These are phyloP conservation scores for Drosophila quinaria DNA, from an alignment of 2,888 invertebrate genomes.

Conservation along the genomic window DNA sequence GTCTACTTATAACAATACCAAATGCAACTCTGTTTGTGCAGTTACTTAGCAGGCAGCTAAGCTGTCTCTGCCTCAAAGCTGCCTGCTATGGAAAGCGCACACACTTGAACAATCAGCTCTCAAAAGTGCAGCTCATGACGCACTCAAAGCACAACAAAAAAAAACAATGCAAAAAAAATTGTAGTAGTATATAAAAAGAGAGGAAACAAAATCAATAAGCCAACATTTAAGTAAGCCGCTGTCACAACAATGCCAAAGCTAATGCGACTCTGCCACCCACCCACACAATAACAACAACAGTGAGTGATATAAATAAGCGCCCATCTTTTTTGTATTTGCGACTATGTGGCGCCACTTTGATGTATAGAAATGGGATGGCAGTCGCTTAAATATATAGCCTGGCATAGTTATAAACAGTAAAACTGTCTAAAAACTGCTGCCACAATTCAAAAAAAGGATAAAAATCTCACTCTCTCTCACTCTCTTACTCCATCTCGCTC, in stretches of 20 bases:
- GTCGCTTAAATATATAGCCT: conserved; percentile 21
- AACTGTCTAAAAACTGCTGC: conserved; percentile 75
- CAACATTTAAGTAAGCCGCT: conserved; percentile 68
- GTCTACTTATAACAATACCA: not conserved
- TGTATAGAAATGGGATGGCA: conserved; percentile 30
- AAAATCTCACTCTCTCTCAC: conserved; percentile 48
- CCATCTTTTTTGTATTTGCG: conserved; percentile 30
- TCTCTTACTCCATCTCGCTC: conserved; percentile 9
- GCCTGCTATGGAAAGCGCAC: conserved; percentile 23
- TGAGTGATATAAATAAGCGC: conserved; percentile 74
- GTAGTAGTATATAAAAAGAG: not conserved
- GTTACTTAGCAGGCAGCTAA: conserved; percentile 39
- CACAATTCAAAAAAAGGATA: conserved; percentile 72
- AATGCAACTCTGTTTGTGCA: conserved; percentile 17
- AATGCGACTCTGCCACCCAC: conserved; percentile 47
- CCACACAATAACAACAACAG: conserved; percentile 46
- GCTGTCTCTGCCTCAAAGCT: conserved; percentile 24
- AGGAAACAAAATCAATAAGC: conserved; percentile 65
- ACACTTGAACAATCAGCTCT: conserved; percentile 35
- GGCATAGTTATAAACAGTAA: conserved; percentile 75
- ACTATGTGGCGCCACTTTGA: conserved; percentile 67
- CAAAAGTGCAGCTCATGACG: conserved; percentile 49
- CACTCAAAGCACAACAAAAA: conserved; percentile 38
- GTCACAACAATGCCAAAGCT: conserved; percentile 60
- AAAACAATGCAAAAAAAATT: not conserved